Evolutionary conservation across 2,113 vertebrate genomes (phyloP).

Genomic region (Microtus pennsylvanicus): DNA sequence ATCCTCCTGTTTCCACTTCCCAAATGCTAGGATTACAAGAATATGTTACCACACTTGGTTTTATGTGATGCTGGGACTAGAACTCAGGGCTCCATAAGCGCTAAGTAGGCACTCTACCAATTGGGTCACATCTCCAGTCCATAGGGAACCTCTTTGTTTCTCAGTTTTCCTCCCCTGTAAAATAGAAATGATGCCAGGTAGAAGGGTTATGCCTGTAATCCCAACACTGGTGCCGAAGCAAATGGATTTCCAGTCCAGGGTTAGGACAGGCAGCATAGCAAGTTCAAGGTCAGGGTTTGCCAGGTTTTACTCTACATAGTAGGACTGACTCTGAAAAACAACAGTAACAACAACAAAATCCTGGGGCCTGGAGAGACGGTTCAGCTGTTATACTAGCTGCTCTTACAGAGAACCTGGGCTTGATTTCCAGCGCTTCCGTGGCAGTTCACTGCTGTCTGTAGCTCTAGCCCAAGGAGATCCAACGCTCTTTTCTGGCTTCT

Average conservation of each 20-base stretch:
- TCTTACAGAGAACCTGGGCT: neutral
- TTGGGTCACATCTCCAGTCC: neutral
- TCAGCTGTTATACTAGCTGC: neutral
- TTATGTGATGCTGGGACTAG: neutral
- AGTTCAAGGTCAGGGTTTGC: neutral
- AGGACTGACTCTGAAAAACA: neutral
- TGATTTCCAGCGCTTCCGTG: neutral
- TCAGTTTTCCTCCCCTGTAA: neutral
- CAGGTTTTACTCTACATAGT: neutral
- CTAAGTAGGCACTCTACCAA: neutral
- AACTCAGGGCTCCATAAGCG: neutral
- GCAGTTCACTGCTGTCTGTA: neutral
- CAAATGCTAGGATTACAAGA: neutral
- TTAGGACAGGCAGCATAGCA: neutral
- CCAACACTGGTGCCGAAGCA: neutral
- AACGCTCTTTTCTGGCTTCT: neutral
- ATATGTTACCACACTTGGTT: neutral
- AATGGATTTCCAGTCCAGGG: neutral
- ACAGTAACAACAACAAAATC: no score
- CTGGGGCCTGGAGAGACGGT: neutral
- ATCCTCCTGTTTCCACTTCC: neutral
- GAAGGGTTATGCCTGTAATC: neutral
- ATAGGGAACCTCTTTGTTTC: neutral
- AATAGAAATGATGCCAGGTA: neutral
- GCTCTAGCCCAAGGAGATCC: neutral